These are phyloP conservation scores for Stegophylla sp. DNA, from an alignment of 2,888 invertebrate species.

Conservation along the genomic window DNA sequence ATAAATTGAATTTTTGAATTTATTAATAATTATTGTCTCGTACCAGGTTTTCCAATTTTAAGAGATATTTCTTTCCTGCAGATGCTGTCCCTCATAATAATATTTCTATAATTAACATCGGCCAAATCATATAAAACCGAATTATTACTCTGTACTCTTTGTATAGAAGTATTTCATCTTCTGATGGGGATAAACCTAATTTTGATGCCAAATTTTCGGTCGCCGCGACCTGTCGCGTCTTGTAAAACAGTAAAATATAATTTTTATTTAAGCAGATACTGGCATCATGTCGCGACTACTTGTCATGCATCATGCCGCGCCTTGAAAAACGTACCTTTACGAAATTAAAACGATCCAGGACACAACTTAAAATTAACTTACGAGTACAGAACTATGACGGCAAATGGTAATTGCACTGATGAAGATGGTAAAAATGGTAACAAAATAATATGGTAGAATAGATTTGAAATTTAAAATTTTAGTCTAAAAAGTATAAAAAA, in stretches of 20 bases:
- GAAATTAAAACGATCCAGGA: no score
- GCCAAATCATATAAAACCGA: neutral
- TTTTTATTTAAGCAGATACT: neutral
- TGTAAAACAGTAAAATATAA: no score
- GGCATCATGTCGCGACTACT: neutral
- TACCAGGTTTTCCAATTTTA: constrained; percentile 7
- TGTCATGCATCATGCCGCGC: no score
- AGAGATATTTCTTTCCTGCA: constrained; percentile 1
- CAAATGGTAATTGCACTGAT: no score
- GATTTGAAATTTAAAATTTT: no score
- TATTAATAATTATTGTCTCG: neutral
- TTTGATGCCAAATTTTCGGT: neutral
- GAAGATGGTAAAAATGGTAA: no score
- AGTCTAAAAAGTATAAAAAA: no score
- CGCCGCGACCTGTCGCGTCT: constrained; percentile 10
- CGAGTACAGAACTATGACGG: no score
- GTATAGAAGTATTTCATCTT: neutral
- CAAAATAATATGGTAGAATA: no score
- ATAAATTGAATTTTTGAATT: neutral
- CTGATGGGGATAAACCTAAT: constrained; percentile 1
- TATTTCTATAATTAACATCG: neutral
- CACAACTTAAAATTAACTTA: no score
- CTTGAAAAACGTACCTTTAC: no score
- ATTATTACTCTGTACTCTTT: neutral
- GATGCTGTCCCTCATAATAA: neutral